These are phyloP conservation scores for Epinotia brunnichana DNA, from an alignment of 2,888 invertebrate species.

Conservation along the genomic window DNA sequence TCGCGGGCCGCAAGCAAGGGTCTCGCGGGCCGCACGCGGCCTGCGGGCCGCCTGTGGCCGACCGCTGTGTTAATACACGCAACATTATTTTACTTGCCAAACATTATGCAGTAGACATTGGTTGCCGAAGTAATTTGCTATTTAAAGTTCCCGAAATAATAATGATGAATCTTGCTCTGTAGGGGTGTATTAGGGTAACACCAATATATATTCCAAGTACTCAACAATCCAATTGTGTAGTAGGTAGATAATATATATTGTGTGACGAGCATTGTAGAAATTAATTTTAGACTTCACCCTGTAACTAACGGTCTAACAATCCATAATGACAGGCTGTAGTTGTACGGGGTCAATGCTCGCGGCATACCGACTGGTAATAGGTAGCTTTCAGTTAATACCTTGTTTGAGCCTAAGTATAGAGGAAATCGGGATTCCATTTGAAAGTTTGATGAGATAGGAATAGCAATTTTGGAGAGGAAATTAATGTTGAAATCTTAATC, in stretches of 20 bases:
- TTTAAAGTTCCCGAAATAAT: too few relatives aligned
- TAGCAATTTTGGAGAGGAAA: neutral
- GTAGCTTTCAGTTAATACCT: constrained; percentile 16
- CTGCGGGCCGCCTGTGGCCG: too few relatives aligned
- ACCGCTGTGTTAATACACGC: too few relatives aligned
- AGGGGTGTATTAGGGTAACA: too few relatives aligned
- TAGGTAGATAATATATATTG: neutral
- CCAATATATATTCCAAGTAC: too few relatives aligned
- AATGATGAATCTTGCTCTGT: too few relatives aligned
- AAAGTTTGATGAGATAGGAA: neutral
- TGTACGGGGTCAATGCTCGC: constrained; percentile 17
- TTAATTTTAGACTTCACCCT: neutral
- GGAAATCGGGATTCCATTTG: neutral
- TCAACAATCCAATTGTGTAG: neutral
- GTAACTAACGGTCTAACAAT: constrained; percentile 16
- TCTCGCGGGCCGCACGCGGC: too few relatives aligned
- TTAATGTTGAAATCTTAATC: too few relatives aligned
- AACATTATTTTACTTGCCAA: too few relatives aligned
- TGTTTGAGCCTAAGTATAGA: neutral
- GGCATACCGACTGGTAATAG: constrained; percentile 7
- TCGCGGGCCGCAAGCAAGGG: too few relatives aligned
- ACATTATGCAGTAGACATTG: too few relatives aligned
- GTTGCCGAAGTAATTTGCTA: too few relatives aligned
- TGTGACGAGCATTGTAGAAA: neutral
- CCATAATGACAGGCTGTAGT: constrained; percentile 17